phyloP scores from a whole-genome alignment of 2,888 invertebrate genomes.

The Eretmocerus hayati region DNA sequence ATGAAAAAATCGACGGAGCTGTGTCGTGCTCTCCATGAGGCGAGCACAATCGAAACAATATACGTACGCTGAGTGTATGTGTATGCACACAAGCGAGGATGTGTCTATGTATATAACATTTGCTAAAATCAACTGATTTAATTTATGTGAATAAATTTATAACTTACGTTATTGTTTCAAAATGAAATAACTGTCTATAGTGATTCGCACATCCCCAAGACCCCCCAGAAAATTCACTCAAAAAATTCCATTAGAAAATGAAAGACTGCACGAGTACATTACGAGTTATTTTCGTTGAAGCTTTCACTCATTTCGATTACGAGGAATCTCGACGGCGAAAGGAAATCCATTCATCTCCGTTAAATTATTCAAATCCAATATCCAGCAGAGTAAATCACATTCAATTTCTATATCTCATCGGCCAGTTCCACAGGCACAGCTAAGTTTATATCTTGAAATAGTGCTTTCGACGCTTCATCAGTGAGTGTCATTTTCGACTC shows the following conservation, averaged over 20 bases:
- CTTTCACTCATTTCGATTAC: no score
- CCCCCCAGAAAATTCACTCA: not conserved
- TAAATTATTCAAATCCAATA: no score
- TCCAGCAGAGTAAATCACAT: no score
- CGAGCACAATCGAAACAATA: no score
- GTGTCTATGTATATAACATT: constrained; percentile 34
- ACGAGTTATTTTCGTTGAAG: not conserved
- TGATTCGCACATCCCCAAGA: constrained; percentile 10
- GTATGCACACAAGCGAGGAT: constrained; percentile 30
- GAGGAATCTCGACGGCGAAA: no score
- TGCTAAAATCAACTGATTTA: constrained; percentile 46
- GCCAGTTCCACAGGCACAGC: no score
- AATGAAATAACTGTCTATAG: constrained; percentile 27
- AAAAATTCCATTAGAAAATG: not conserved
- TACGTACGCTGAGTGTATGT: constrained; percentile 35
- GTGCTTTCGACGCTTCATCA: no score
- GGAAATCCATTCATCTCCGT: no score
- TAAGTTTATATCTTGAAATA: no score
- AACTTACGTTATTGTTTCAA: constrained; percentile 45
- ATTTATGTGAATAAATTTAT: constrained; percentile 48
- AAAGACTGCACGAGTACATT: not conserved
- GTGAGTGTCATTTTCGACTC: no score
- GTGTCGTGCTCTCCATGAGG: not conserved
- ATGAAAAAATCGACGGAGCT: not conserved
- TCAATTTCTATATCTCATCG: no score